These are phyloP conservation scores for Labroides dimidiatus DNA, from an alignment of 2,797 vertebrate species.

Conservation along the genomic window DNA sequence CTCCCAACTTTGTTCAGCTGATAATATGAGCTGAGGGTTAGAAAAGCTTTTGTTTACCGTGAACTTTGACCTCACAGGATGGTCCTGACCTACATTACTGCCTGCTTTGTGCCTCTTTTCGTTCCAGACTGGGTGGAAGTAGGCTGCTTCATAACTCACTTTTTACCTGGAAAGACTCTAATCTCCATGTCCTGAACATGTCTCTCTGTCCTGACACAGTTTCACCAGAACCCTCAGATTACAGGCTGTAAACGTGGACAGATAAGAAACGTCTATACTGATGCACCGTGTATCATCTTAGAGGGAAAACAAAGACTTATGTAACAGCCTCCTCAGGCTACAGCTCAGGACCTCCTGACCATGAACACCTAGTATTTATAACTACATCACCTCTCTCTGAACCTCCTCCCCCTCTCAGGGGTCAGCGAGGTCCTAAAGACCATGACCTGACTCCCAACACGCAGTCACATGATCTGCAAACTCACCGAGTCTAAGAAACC, in stretches of 20 bases:
- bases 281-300: neutral
- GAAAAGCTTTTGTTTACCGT: neutral
- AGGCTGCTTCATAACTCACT: constrained; percentile 4
- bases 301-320: constrained; percentile 7
- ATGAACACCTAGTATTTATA: neutral
- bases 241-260: constrained; percentile 10
- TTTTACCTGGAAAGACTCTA: constrained; percentile 6
- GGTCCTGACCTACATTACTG: constrained; percentile 12
- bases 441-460: constrained; percentile 23
- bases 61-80: constrained; percentile 12
- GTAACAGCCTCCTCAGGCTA: neutral
- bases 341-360: constrained; percentile 8
- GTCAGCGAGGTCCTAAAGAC: constrained; percentile 38
- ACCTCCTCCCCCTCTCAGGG: constrained; percentile 5
- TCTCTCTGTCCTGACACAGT: neutral
- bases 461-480: constrained; percentile 18
- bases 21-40: neutral
- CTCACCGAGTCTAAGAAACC: constrained; percentile 27
- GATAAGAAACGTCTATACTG: neutral
- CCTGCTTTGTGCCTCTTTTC: neutral
- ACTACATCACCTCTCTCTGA: neutral
- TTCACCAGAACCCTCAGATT: neutral
- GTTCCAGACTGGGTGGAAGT: neutral
- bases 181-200: constrained; percentile 3
- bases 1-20: constrained; percentile 2